Conservation (phyloP, 1,140 invertebrate species). For the Pseudobourletiella spinata region DNA sequence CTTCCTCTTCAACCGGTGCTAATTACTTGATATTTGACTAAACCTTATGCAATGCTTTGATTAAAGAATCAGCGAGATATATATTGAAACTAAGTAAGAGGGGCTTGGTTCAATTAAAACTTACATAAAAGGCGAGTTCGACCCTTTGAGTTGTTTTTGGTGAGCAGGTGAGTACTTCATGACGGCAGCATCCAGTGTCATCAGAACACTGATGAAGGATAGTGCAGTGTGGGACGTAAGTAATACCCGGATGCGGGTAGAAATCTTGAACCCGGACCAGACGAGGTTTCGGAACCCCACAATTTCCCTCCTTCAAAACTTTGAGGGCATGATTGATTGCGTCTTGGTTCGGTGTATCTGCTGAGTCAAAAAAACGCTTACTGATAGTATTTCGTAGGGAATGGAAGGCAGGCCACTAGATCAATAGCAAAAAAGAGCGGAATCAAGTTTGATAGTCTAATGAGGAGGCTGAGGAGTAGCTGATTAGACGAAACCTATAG, state of each 20-base stretch:
- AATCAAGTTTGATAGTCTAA: too few relatives aligned
- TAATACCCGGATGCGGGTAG: conserved; percentile 57
- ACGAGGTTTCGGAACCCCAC: conserved; percentile 51
- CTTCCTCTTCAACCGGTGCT: too few relatives aligned
- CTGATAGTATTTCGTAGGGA: background rate
- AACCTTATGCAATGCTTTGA: too few relatives aligned
- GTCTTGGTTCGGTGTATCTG: conserved; percentile 41
- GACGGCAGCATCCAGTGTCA: conserved; percentile 62
- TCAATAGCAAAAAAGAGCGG: background rate
- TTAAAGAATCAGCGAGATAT: too few relatives aligned
- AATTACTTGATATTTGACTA: too few relatives aligned
- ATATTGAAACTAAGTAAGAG: too few relatives aligned
- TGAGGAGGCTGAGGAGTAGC: too few relatives aligned
- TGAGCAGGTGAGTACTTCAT: conserved; percentile 53
- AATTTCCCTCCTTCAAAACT: conserved; percentile 51
- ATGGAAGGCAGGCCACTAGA: background rate
- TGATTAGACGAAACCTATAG: too few relatives aligned
- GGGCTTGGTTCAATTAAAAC: too few relatives aligned
- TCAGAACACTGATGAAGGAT: conserved; percentile 64
- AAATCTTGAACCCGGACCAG: conserved; percentile 53
- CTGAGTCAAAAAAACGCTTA: background rate
- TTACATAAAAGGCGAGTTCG: conserved; percentile 62
- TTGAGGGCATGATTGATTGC: conserved; percentile 50
- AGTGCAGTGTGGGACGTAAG: conserved; percentile 62
- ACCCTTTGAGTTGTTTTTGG: conserved; percentile 54